Percentiles rank a stretch among this genome's conserved stretches.
Conservation (phyloP, 2,888 invertebrate genomes). For the Exocentrus adspersus region DNA sequence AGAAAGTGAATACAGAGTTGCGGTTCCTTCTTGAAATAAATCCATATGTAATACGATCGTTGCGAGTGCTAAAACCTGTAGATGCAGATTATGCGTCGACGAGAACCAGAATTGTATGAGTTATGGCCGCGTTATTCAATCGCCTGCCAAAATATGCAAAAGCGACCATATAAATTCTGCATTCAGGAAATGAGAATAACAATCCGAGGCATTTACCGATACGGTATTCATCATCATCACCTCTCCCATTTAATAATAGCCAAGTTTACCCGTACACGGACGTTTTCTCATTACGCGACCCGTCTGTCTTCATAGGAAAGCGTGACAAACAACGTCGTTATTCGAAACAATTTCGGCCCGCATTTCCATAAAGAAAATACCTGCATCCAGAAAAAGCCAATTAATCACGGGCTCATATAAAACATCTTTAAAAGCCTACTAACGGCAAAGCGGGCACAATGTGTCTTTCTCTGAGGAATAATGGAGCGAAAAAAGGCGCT, state of each 20-base stretch:
- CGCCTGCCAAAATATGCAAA: not conserved
- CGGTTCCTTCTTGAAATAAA: no score
- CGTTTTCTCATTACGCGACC: no score
- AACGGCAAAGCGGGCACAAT: slow-evolving; percentile 27
- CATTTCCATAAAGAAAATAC: slow-evolving; percentile 20
- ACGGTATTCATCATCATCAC: slow-evolving; percentile 1
- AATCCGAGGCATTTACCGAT: slow-evolving; percentile 7
- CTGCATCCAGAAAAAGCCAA: slow-evolving; percentile 20
- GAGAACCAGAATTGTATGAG: not conserved
- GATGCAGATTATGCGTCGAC: not conserved
- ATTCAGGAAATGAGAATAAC: not conserved
- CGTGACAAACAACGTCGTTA: no score
- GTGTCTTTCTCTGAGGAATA: slow-evolving; percentile 37
- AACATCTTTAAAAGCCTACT: slow-evolving; percentile 21
- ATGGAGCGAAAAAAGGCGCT: slow-evolving; percentile 41
- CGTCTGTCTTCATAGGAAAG: no score
- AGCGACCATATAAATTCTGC: not conserved
- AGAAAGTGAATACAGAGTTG: no score
- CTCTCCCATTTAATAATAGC: no score
- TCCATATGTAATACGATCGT: no score
- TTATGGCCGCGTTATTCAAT: not conserved
- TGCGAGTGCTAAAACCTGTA: not conserved
- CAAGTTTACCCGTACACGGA: no score
- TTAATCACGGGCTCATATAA: slow-evolving; percentile 16
- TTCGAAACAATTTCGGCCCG: no score